Conservation (phyloP, 2,888 invertebrate species). For the Thysanoteuthis rhombus region DNA sequence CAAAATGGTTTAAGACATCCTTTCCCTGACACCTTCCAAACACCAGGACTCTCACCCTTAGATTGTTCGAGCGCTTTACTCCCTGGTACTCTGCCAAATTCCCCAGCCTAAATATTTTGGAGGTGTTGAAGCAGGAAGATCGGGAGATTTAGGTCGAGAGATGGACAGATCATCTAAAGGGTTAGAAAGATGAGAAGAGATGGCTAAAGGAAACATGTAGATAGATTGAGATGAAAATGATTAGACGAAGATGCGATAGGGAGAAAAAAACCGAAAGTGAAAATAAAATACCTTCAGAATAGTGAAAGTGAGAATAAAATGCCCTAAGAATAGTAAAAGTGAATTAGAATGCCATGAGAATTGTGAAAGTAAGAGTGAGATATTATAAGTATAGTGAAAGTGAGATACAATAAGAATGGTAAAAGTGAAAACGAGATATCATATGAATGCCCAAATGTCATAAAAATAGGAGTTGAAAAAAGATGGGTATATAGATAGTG, state of each 20-base stretch:
- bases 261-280: neutral
- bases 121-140: neutral
- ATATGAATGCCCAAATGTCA: neutral
- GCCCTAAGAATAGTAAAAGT: neutral
- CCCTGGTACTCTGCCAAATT: neutral
- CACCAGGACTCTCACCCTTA: neutral
- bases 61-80: neutral
- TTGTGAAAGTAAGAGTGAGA: neutral
- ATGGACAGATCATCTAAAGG: neutral
- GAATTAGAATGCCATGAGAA: neutral
- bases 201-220: too few species aligned
- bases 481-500: too few species aligned
- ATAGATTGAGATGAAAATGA: neutral
- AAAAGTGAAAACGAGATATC: neutral
- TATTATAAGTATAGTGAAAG: neutral
- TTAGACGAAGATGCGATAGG: neutral
- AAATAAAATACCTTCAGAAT: neutral
- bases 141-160: neutral
- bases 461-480: too few species aligned
- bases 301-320: neutral
- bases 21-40: neutral
- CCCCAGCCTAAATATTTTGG: neutral
- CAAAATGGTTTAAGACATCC: neutral
- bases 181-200: neutral
- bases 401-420: neutral